phyloP scores from a whole-genome alignment of 2,113 vertebrate species.

The Pomatostomus ruficeps region DNA sequence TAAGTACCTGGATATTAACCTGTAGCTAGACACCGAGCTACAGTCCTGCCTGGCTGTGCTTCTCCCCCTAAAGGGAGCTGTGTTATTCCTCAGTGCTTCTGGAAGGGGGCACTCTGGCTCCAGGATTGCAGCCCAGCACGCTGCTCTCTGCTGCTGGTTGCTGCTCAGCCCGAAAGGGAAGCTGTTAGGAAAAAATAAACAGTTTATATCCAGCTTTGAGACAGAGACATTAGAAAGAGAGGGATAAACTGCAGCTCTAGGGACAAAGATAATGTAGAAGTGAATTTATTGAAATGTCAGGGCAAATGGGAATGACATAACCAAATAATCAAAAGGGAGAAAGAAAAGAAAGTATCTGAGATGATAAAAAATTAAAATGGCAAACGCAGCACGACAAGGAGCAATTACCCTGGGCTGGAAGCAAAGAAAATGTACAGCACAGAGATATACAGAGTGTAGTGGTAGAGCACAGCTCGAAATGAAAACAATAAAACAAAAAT shows the following conservation, averaged over 20 bases:
- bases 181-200: constrained; percentile 32
- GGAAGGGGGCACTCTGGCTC: constrained; percentile 43
- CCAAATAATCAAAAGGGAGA: not conserved
- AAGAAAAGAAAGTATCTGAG: not conserved
- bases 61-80: rapidly evolving
- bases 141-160: not conserved
- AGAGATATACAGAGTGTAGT: not conserved
- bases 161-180: not conserved
- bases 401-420: not conserved
- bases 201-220: constrained; percentile 1
- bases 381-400: constrained; percentile 24
- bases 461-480: not conserved
- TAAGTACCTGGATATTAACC: not conserved
- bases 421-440: not conserved
- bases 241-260: constrained; percentile 24
- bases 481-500: constrained; percentile 56
- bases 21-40: too few species aligned
- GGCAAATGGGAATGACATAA: constrained; percentile 36
- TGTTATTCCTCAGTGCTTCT: not conserved
- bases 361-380: constrained; percentile 54
- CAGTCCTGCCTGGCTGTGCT: not conserved
- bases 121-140: not conserved
- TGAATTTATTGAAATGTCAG: constrained; percentile 46
- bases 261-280: constrained; percentile 16
- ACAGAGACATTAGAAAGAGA: not conserved